Conservation (phyloP, 35 echinoderm and acorn worm species). For the Chiridota heheva region DNA sequence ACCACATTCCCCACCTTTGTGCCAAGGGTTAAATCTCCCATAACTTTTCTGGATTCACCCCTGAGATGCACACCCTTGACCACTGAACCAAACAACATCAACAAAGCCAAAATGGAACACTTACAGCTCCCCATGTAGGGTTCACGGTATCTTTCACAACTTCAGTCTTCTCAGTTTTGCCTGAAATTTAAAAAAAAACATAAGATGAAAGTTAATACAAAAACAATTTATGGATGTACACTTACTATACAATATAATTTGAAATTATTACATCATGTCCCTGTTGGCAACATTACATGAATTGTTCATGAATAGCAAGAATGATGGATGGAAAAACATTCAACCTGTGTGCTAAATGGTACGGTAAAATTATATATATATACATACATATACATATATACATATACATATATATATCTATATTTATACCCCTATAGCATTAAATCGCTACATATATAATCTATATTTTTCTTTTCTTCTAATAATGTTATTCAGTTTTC, state of each 20-base stretch:
- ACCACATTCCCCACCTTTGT: no score
- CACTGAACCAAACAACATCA: neutral
- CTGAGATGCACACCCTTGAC: no score
- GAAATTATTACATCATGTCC: neutral
- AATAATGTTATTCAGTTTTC: no score
- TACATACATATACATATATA: no score
- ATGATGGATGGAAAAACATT: neutral
- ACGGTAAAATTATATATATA: neutral
- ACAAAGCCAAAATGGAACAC: neutral
- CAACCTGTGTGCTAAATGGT: neutral
- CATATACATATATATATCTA: no score
- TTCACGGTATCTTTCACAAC: constrained; percentile 58
- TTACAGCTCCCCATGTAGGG: constrained; percentile 13
- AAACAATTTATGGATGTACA: neutral
- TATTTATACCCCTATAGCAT: no score
- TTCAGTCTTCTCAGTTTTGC: constrained; percentile 57
- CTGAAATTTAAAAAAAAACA: constrained; percentile 1
- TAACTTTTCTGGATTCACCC: no score
- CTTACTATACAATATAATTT: neutral
- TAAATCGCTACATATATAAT: no score
- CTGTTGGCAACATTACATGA: neutral
- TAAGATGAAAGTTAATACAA: neutral
- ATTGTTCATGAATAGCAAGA: neutral
- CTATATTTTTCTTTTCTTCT: no score
- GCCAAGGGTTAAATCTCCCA: no score